Evolutionary conservation across 2,888 invertebrate species (phyloP).

Genomic region (Leptogaster cylindrica): DNA sequence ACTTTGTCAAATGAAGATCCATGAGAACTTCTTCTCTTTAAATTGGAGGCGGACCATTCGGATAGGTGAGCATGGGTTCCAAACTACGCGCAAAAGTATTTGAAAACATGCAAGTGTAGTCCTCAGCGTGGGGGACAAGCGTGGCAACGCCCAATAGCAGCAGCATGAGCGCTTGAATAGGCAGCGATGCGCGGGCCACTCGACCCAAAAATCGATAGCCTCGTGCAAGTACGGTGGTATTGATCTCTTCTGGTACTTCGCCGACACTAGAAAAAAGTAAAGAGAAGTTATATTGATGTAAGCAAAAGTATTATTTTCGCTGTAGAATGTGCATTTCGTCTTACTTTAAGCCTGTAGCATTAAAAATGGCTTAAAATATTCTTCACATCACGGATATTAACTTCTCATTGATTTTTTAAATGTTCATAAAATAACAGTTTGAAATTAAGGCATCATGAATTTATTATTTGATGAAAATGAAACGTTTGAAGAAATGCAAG

Average conservation of each 20-base stretch:
- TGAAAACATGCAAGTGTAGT: slow-evolving; percentile 83
- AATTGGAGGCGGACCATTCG: slow-evolving; percentile 92
- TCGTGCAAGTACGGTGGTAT: slow-evolving; percentile 72
- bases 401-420: too few relatives aligned
- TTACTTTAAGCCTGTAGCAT: too few relatives aligned
- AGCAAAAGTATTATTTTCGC: too few relatives aligned
- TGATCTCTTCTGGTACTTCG: slow-evolving; percentile 63
- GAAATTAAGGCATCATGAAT: too few relatives aligned
- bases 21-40: slow-evolving; percentile 62
- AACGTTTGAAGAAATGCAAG: too few relatives aligned
- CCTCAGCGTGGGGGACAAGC: slow-evolving; percentile 84
- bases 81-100: slow-evolving; percentile 83
- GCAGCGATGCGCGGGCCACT: slow-evolving; percentile 88
- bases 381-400: too few relatives aligned
- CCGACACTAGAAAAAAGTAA: slow-evolving; percentile 49
- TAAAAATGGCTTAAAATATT: too few relatives aligned
- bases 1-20: neutral
- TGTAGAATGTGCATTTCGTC: too few relatives aligned
- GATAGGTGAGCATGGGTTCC: slow-evolving; percentile 88
- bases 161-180: slow-evolving; percentile 93
- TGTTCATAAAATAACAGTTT: too few relatives aligned
- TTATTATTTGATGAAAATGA: too few relatives aligned
- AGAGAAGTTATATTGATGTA: neutral
- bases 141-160: slow-evolving; percentile 92
- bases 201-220: slow-evolving; percentile 87